phyloP scores from a whole-genome alignment of 2,113 vertebrate species.

The Mesembrinibis cayennensis region DNA sequence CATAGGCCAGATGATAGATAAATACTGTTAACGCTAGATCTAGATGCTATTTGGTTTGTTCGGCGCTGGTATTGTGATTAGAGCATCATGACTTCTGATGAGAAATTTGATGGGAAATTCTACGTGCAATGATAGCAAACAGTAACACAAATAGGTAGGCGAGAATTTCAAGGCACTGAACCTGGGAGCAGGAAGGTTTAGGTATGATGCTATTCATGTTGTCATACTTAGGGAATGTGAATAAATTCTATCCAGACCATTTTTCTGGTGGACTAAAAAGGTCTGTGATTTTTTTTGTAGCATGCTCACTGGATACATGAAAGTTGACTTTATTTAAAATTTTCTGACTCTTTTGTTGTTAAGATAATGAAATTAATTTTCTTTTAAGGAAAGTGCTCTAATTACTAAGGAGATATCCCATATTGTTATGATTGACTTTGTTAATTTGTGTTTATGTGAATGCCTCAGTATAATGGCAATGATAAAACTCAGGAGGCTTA shows the following conservation, averaged over 20 bases:
- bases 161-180: not conserved
- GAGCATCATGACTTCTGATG: not conserved
- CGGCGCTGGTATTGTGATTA: not conserved
- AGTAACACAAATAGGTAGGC: not conserved
- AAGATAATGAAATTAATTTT: not conserved
- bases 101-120: not conserved
- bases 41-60: not conserved
- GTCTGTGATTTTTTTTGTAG: not conserved
- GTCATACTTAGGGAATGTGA: not conserved
- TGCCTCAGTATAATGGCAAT: not conserved
- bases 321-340: not conserved
- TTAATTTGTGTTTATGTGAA: not conserved
- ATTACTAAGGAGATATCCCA: not conserved
- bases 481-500: not conserved
- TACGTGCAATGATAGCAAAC: not conserved
- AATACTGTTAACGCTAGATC: not conserved
- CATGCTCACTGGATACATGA: not conserved
- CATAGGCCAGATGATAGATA: not conserved
- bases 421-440: not conserved
- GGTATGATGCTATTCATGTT: not conserved
- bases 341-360: not conserved
- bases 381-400: not conserved
- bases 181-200: not conserved
- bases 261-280: not conserved
- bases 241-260: not conserved